A percentile compares a stretch with the other conserved stretches of the same genome.
phyloP scores from a whole-genome alignment of 2,797 vertebrate genomes.

The Tapera naevia region DNA sequence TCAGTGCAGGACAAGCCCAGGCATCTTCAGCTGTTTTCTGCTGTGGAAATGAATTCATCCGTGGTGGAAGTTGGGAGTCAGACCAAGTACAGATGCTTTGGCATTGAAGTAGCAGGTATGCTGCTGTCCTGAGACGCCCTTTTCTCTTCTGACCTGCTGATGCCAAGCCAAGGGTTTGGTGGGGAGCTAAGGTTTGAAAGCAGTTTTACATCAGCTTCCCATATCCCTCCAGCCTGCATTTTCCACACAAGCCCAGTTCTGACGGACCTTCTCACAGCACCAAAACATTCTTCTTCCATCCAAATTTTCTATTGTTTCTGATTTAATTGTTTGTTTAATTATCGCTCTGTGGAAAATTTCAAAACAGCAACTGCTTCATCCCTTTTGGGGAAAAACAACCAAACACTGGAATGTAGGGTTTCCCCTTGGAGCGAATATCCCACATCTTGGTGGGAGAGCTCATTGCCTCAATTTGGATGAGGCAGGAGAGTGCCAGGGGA shows the following conservation, averaged over 20 bases:
- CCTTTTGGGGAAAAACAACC: constrained; percentile 15
- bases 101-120: constrained; percentile 2
- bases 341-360: constrained; percentile 27
- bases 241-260: neutral
- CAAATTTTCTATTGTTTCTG: constrained; percentile 40
- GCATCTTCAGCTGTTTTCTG: neutral
- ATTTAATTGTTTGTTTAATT: constrained; percentile 54
- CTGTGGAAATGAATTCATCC: constrained; percentile 32
- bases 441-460: neutral
- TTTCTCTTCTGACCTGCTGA: neutral
- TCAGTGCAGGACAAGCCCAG: neutral
- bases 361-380: neutral
- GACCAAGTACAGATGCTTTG: constrained; percentile 4
- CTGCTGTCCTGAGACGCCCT: constrained; percentile 14
- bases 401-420: neutral
- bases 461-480: neutral
- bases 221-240: neutral
- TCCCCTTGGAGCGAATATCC: neutral
- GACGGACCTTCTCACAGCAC: neutral
- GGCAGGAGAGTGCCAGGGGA: neutral
- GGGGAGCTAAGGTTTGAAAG: neutral
- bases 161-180: neutral
- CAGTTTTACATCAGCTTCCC: neutral
- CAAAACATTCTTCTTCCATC: constrained; percentile 2
- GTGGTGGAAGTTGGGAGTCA: constrained; percentile 12